Evolutionary conservation across 1,140 invertebrate species (phyloP).

Genomic region (Heterodera schachtii): DNA sequence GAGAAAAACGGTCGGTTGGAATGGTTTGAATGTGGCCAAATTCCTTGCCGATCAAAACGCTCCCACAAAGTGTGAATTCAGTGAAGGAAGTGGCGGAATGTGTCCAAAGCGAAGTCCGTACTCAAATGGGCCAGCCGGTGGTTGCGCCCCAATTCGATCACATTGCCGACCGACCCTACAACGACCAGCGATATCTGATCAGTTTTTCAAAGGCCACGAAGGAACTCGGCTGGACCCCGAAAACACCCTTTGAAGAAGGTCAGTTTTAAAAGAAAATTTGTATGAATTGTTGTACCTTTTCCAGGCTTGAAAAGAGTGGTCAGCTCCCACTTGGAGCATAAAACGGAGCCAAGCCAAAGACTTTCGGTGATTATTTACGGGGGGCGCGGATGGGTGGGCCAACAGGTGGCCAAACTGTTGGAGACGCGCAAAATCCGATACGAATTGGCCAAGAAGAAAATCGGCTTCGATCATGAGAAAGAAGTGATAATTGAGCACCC

Average conservation of each 20-base stretch:
- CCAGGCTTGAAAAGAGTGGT: slow-evolving; percentile 56
- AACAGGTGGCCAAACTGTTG: slow-evolving; percentile 54
- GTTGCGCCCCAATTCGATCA: slow-evolving; percentile 48
- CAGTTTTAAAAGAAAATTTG: slow-evolving; percentile 8
- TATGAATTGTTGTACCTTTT: slow-evolving; percentile 15
- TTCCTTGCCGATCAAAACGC: not conserved
- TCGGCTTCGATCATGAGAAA: slow-evolving; percentile 50
- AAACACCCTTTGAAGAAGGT: slow-evolving; percentile 65
- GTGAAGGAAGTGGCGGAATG: slow-evolving; percentile 55
- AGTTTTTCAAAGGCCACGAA: slow-evolving; percentile 62
- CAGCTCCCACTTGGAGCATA: slow-evolving; percentile 40
- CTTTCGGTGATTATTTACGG: slow-evolving; percentile 62
- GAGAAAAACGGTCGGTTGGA: slow-evolving; percentile 57
- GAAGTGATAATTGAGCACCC: slow-evolving; percentile 46
- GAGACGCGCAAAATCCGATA: slow-evolving; percentile 37
- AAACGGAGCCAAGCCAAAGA: slow-evolving; percentile 40
- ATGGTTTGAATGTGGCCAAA: not conserved
- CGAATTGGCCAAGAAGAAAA: slow-evolving; percentile 43
- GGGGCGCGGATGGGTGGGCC: slow-evolving; percentile 63
- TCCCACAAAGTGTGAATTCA: slow-evolving; percentile 37
- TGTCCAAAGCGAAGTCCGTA: slow-evolving; percentile 51
- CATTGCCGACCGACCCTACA: slow-evolving; percentile 65
- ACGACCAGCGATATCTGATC: slow-evolving; percentile 66
- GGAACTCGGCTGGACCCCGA: slow-evolving; percentile 64
- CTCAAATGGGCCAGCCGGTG: slow-evolving; percentile 39